These are phyloP conservation scores for Dryobates pubescens DNA, from an alignment of 2,797 vertebrate genomes.

Conservation along the genomic window DNA sequence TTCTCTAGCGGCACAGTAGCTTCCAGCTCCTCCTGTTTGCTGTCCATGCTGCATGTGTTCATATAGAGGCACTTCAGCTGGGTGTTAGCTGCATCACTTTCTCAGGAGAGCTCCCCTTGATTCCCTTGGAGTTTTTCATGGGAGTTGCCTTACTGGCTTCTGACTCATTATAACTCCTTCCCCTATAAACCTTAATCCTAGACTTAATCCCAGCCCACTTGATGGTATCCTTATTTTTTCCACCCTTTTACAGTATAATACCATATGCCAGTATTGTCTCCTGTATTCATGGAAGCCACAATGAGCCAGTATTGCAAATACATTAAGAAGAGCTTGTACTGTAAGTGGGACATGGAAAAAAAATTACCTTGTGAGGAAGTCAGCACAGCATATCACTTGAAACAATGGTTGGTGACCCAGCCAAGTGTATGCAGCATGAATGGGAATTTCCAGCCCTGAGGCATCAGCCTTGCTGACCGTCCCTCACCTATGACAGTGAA, in stretches of 20 bases:
- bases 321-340: slow-evolving; percentile 8
- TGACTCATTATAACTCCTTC: not conserved
- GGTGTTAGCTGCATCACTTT: too few species aligned
- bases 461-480: not conserved
- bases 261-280: slow-evolving; percentile 9
- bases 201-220: not conserved
- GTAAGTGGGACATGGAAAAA: not conserved
- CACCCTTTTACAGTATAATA: not conserved
- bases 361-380: slow-evolving; percentile 1
- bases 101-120: too few species aligned
- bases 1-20: too few species aligned
- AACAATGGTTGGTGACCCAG: slow-evolving; percentile 50
- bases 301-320: not conserved
- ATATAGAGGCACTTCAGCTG: too few species aligned
- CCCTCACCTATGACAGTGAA: not conserved
- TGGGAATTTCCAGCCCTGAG: slow-evolving; percentile 47
- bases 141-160: too few species aligned
- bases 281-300: not conserved
- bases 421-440: slow-evolving; percentile 17
- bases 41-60: too few species aligned
- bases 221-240: not conserved
- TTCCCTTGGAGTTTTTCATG: too few species aligned
- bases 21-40: too few species aligned
- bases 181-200: not conserved
- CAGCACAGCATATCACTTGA: not conserved